These are phyloP conservation scores for Drosophila gunungcola DNA, from an alignment of 1,140 invertebrate genomes.

Conservation along the genomic window DNA sequence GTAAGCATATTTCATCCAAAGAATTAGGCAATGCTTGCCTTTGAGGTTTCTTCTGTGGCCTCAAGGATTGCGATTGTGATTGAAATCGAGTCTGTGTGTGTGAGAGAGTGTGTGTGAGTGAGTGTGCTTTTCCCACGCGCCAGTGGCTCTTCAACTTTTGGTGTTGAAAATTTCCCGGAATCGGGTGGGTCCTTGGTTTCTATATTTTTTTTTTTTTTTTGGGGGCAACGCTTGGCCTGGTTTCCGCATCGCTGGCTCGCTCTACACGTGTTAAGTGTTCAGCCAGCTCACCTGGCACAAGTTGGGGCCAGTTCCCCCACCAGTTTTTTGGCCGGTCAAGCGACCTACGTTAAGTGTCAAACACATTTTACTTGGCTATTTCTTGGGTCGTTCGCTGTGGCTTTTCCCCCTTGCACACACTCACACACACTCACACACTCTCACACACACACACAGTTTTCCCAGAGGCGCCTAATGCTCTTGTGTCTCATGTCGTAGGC, in stretches of 20 bases:
- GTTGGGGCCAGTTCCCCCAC: constrained; percentile 2
- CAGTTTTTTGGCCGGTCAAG: constrained; percentile 42
- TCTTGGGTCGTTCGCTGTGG: constrained; percentile 69
- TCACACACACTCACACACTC: no score
- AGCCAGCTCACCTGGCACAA: constrained; percentile 35
- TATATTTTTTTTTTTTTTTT: not conserved
- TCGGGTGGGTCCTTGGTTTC: not conserved
- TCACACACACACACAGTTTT: not conserved
- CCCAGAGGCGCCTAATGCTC: constrained; percentile 47
- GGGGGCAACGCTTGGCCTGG: not conserved
- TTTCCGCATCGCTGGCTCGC: constrained; percentile 29
- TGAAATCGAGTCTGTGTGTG: not conserved
- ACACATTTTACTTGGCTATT: constrained; percentile 78
- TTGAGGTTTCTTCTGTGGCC: not conserved
- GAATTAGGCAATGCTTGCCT: constrained; percentile 8
- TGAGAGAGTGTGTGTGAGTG: not conserved
- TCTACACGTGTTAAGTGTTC: constrained; percentile 49
- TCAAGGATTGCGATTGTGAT: constrained; percentile 2
- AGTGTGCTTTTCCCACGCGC: not conserved
- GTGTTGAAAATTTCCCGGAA: not conserved
- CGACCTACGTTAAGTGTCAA: constrained; percentile 81
- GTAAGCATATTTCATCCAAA: constrained; percentile 26
- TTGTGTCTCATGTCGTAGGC: constrained; percentile 76
- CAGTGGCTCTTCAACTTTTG: not conserved
- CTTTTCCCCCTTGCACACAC: not conserved